Evolutionary conservation across 30 jellyfish, hydroid and myxozoan species (phyloP), one percentile per base, ranked within the genome.

Genomic region (Rhopilema esculentum): DNA sequence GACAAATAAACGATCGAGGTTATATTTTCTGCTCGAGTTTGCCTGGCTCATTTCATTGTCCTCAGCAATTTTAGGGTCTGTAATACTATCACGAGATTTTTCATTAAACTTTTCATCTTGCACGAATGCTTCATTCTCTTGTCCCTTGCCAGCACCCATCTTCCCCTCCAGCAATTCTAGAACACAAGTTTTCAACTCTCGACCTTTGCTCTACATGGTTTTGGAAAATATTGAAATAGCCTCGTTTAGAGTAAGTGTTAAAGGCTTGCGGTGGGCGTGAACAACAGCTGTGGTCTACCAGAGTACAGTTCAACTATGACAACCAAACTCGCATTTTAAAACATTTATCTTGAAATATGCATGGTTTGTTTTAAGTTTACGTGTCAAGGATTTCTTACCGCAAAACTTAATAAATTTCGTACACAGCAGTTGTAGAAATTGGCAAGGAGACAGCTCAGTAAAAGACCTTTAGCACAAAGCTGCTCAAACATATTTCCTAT

Each of bases 1-100:
- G 62, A 89, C 1, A 31, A 81, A 89, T 27, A 81, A 4, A 69
- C 52, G 74, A 40, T 84, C 97, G 15, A 89, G 72, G 65, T 77
- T 81, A 74, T 89, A 89, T 77, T 30, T 30, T n/a, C n/a, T n/a
- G n/a, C n/a, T n/a, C n/a, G n/a, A n/a, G n/a, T n/a, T n/a, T n/a
- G n/a, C n/a, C n/a, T n/a, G n/a, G n/a, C n/a, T n/a, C n/a, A n/a
- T n/a, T n/a, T 30, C 64, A 16, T n/a, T 40, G 87, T 70, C 21
- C 72, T 19, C 9, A 30, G 15, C 28, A 21, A 4, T 63, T 27
- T 31, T 29, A 20, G 21, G n/a, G 1, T 27, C 63, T 66, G 70
- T 64, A 21, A 21, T 75, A 15, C 9, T 8, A 9, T 0, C 24
- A 0, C 0, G 9, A 7, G 66, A 4, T 2, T 78, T 31, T 17